Evolutionary conservation across 2,888 invertebrate species (phyloP).

Genomic region (Gerris lacustris): DNA sequence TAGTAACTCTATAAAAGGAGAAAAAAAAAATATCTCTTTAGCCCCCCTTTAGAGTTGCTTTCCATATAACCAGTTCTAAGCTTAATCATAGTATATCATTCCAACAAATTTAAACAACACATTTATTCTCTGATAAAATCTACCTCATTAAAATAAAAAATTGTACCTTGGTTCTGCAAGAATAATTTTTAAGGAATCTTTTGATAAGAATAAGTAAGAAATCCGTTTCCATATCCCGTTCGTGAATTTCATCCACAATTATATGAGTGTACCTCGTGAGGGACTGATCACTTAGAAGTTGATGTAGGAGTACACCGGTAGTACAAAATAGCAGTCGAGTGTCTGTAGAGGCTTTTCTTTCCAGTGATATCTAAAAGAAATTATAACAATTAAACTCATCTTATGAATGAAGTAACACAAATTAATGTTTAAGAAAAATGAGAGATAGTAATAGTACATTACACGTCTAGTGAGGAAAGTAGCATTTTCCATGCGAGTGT

Average conservation of each 20-base stretch:
- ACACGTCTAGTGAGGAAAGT: too few relatives aligned
- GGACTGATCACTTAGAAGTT: conserved; percentile 47
- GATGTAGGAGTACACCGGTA: conserved; percentile 75
- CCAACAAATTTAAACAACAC: too few relatives aligned
- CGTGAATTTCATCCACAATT: conserved; percentile 87
- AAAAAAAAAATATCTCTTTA: too few relatives aligned
- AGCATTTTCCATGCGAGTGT: too few relatives aligned
- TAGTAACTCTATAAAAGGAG: too few relatives aligned
- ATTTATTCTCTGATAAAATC: too few relatives aligned
- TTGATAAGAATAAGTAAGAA: conserved; percentile 72
- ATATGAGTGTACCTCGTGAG: conserved; percentile 75
- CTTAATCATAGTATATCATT: too few relatives aligned
- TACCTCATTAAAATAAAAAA: too few relatives aligned
- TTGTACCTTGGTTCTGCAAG: conserved; percentile 47
- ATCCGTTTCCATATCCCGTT: conserved; percentile 84
- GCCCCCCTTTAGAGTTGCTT: too few relatives aligned
- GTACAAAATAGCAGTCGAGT: conserved; percentile 77
- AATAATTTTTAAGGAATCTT: conserved; percentile 57
- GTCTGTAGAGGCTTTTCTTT: conserved; percentile 47
- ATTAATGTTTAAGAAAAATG: not conserved
- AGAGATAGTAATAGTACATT: not conserved
- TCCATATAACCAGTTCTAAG: too few relatives aligned
- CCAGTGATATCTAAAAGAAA: conserved; percentile 52
- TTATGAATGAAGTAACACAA: conserved; percentile 2
- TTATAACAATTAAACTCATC: conserved; percentile 21